Percentiles rank a stretch among this genome's conserved stretches.
phyloP scores from a whole-genome alignment of 2,113 vertebrate genomes.

The Scytalopus superciliaris region DNA sequence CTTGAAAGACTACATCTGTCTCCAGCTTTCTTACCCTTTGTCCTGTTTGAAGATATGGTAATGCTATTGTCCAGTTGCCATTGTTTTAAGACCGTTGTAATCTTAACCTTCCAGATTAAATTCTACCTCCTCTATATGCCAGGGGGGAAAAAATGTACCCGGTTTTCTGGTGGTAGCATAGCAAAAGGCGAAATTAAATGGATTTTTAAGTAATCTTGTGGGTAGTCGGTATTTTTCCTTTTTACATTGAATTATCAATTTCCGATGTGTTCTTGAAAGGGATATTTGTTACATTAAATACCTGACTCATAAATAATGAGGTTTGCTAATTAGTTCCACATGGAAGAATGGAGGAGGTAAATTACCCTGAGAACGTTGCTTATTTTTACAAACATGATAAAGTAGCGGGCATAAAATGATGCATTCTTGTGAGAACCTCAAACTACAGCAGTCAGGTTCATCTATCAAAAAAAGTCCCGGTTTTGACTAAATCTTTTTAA shows the following conservation, averaged over 20 bases:
- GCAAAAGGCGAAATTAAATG: background rate
- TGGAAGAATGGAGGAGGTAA: conserved; percentile 47
- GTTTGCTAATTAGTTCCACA: conserved; percentile 65
- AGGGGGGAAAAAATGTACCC: background rate
- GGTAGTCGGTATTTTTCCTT: background rate
- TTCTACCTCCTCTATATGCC: background rate
- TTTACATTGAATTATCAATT: conserved; percentile 46
- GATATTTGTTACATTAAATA: conserved; percentile 62
- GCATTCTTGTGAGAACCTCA: background rate
- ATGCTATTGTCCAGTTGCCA: conserved; percentile 45
- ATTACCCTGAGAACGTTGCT: conserved; percentile 48
- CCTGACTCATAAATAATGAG: conserved; percentile 61
- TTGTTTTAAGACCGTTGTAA: conserved; percentile 27
- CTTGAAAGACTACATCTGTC: conserved; percentile 66
- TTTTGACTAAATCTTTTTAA: background rate
- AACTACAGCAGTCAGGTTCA: conserved; percentile 18
- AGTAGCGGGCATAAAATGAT: conserved; percentile 24
- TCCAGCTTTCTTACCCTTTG: conserved; percentile 59
- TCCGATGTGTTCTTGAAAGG: conserved; percentile 29
- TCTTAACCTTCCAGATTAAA: conserved; percentile 13
- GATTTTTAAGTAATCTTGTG: background rate
- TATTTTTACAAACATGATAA: conserved; percentile 61
- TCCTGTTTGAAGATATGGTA: conserved; percentile 38
- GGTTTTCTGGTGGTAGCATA: background rate
- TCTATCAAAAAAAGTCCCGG: background rate